phyloP scores from a whole-genome alignment of 2,888 invertebrate genomes.

The Torymus aiolomorphi region DNA sequence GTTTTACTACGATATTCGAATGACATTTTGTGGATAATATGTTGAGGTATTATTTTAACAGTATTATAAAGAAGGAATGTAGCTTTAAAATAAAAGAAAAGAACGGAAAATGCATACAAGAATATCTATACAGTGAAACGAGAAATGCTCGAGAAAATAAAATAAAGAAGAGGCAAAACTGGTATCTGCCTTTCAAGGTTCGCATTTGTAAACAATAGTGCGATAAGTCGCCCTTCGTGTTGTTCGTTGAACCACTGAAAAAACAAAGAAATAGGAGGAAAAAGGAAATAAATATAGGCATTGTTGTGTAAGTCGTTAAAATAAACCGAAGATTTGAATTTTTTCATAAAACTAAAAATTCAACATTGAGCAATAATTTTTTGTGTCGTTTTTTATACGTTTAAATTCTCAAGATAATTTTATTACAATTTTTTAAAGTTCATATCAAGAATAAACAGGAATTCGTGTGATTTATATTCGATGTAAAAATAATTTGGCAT shows the following conservation, averaged over 20 bases:
- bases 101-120: not conserved
- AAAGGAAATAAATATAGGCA: not conserved
- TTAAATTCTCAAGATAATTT: too few relatives aligned
- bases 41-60: too few relatives aligned
- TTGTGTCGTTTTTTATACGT: too few relatives aligned
- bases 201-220: slow-evolving; percentile 50
- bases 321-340: not conserved
- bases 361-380: too few relatives aligned
- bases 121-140: slow-evolving; percentile 2
- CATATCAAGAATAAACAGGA: too few relatives aligned
- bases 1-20: too few relatives aligned
- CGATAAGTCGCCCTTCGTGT: slow-evolving; percentile 27
- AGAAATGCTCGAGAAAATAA: not conserved
- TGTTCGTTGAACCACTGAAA: slow-evolving; percentile 12
- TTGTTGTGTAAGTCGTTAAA: not conserved
- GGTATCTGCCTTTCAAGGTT: slow-evolving; percentile 3
- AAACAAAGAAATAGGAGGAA: not conserved
- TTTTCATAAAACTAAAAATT: too few relatives aligned
- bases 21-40: too few relatives aligned
- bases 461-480: too few relatives aligned
- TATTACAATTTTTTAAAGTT: too few relatives aligned
- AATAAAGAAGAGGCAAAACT: not conserved
- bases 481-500: too few relatives aligned
- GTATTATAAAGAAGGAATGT: too few relatives aligned
- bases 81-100: not conserved